Percentiles rank a stretch among this genome's conserved stretches.
phyloP scores from a whole-genome alignment of 2,113 vertebrate species.

The Otus sunia region DNA sequence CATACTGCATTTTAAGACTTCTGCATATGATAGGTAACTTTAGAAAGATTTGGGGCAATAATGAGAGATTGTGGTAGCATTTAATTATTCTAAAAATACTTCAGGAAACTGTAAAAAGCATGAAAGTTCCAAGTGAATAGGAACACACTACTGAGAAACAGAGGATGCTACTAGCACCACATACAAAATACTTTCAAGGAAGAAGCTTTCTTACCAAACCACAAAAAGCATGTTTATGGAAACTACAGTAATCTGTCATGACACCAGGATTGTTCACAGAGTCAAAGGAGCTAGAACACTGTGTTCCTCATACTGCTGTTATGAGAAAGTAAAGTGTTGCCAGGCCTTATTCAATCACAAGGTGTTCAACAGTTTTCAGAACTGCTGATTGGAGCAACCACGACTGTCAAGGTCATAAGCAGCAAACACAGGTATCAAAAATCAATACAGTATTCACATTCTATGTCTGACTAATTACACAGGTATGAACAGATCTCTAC shows the following conservation, averaged over 20 bases:
- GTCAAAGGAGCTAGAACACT: constrained; percentile 16
- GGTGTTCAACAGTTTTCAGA: neutral
- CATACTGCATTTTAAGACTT: neutral
- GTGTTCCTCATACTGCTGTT: constrained; percentile 20
- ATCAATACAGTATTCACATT: neutral
- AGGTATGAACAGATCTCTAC: neutral
- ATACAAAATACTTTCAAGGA: constrained; percentile 8
- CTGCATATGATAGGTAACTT: neutral
- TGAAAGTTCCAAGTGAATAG: neutral
- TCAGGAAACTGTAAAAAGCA: neutral
- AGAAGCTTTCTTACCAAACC: constrained; percentile 34
- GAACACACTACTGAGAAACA: neutral
- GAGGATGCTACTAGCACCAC: neutral
- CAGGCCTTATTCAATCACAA: constrained; percentile 1
- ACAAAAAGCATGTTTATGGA: constrained; percentile 38
- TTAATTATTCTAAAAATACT: constrained; percentile 1
- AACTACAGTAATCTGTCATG: constrained; percentile 17
- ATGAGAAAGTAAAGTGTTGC: neutral
- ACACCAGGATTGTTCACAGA: constrained; percentile 16
- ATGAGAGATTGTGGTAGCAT: neutral
- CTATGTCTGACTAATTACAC: neutral
- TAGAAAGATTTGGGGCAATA: neutral
- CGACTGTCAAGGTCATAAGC: neutral
- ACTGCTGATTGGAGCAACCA: neutral
- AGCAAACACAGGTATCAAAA: neutral